These are phyloP conservation scores for Umimayanthus kanabou DNA, from an alignment of 92 coral and sea anemone genomes.

Conservation along the genomic window DNA sequence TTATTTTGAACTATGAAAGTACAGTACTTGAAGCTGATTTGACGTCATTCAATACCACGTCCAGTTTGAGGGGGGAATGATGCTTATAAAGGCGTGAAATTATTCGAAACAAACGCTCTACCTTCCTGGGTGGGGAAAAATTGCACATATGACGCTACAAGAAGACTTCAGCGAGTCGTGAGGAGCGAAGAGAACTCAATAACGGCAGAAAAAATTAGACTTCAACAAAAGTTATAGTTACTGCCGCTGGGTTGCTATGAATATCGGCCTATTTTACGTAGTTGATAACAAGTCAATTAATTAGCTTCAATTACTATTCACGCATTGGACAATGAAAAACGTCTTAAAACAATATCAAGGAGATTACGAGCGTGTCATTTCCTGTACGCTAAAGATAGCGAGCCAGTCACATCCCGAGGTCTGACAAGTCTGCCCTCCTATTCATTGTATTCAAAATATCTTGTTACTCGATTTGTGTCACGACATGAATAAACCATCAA, in stretches of 20 bases:
- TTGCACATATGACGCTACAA: neutral
- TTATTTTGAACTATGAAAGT: neutral
- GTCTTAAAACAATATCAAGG: conserved; percentile 7
- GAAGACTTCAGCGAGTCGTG: neutral
- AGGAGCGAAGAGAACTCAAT: too few species aligned
- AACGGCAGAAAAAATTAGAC: neutral
- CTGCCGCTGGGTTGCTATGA: neutral
- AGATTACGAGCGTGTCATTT: conserved; percentile 34
- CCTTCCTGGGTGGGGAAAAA: conserved; percentile 24
- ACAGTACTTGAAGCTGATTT: conserved; percentile 20
- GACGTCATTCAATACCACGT: conserved; percentile 21
- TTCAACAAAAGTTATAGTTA: neutral
- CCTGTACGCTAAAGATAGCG: conserved; percentile 42
- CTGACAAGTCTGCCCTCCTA: conserved; percentile 14
- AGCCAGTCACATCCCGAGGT: conserved; percentile 7
- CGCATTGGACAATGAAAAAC: conserved; percentile 5
- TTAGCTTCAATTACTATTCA: conserved; percentile 23
- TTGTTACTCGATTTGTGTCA: conserved; percentile 39
- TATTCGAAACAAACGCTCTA: neutral
- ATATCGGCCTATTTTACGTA: conserved; percentile 25
- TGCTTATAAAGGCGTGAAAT: conserved; percentile 13
- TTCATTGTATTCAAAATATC: conserved; percentile 1
- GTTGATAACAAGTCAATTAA: conserved; percentile 25
- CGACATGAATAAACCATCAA: conserved; percentile 28
- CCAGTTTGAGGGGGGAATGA: conserved; percentile 9